These are phyloP conservation scores for Drosophila recens DNA, from an alignment of 2,888 invertebrate genomes.

Conservation along the genomic window DNA sequence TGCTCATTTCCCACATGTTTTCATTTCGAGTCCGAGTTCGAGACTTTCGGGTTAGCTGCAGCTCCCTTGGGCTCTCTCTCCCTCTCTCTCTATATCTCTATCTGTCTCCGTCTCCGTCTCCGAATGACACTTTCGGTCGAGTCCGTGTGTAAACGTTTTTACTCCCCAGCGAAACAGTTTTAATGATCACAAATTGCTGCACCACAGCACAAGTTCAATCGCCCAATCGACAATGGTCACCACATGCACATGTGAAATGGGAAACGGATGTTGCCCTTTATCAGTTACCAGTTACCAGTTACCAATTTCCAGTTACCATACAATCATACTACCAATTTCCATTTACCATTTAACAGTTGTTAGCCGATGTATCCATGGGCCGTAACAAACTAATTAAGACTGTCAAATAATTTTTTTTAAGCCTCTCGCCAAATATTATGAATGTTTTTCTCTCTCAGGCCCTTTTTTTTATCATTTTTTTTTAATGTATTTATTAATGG, in stretches of 20 bases:
- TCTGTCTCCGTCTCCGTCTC: neutral
- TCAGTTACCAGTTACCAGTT: slow-evolving; percentile 34
- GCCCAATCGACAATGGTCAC: slow-evolving; percentile 41
- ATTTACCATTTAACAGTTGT: slow-evolving; percentile 33
- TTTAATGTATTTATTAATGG: slow-evolving; percentile 49
- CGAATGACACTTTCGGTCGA: slow-evolving; percentile 59
- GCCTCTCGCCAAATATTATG: slow-evolving; percentile 45
- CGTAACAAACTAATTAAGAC: slow-evolving; percentile 57
- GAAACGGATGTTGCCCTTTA: slow-evolving; percentile 71
- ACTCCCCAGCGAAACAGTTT: slow-evolving; percentile 66
- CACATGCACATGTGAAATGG: slow-evolving; percentile 57
- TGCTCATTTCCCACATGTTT: slow-evolving; percentile 76
- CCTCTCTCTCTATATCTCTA: neutral
- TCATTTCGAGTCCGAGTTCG: slow-evolving; percentile 14
- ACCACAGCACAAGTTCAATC: slow-evolving; percentile 52
- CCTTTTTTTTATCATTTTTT: neutral
- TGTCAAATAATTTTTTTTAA: slow-evolving; percentile 54
- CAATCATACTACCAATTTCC: slow-evolving; percentile 11
- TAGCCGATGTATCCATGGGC: slow-evolving; percentile 18
- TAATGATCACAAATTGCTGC: slow-evolving; percentile 76
- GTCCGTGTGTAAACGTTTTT: slow-evolving; percentile 44
- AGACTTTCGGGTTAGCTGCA: slow-evolving; percentile 14
- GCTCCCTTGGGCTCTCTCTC: slow-evolving; percentile 21
- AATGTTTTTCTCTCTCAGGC: slow-evolving; percentile 19
- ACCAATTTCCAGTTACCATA: slow-evolving; percentile 28